Evolutionary conservation across 2,797 vertebrate genomes (phyloP).

Genomic region (Hybognathus amarus): DNA sequence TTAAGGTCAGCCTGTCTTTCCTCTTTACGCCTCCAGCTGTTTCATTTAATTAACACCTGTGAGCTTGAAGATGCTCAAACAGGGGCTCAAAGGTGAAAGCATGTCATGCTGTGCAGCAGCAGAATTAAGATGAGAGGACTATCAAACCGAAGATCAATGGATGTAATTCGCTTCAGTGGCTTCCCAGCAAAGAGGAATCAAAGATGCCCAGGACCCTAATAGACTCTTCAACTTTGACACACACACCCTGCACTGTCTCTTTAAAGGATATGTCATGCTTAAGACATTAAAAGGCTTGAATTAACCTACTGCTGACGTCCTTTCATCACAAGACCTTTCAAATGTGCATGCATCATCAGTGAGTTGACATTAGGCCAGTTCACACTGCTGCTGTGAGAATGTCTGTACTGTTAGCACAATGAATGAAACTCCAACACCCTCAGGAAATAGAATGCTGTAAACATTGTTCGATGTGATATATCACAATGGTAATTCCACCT

Average conservation of each 20-base stretch:
- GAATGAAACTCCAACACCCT: constrained; percentile 33
- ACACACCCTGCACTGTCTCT: background rate
- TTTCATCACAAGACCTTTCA: background rate
- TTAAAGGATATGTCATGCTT: constrained; percentile 19
- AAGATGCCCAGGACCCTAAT: background rate
- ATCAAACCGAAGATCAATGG: constrained; percentile 35
- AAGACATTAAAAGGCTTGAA: constrained; percentile 9
- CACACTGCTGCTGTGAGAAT: constrained; percentile 16
- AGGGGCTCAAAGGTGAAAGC: constrained; percentile 15
- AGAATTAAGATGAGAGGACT: constrained; percentile 47
- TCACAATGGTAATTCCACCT: constrained; percentile 17
- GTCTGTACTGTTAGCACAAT: constrained; percentile 13
- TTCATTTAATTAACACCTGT: constrained; percentile 53
- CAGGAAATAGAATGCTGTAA: constrained; percentile 24
- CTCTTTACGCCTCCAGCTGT: constrained; percentile 18
- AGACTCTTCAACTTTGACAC: constrained; percentile 21
- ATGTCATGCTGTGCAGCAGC: constrained; percentile 11
- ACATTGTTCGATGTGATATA: constrained; percentile 10
- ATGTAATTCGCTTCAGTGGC: constrained; percentile 33
- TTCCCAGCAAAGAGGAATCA: constrained; percentile 41
- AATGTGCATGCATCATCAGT: constrained; percentile 2
- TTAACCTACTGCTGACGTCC: background rate
- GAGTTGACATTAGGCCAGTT: constrained; percentile 23
- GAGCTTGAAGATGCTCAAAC: constrained; percentile 26
- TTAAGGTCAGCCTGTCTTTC: constrained; percentile 33